phyloP scores from a whole-genome alignment of 2,797 vertebrate species.

The Alca torda region DNA sequence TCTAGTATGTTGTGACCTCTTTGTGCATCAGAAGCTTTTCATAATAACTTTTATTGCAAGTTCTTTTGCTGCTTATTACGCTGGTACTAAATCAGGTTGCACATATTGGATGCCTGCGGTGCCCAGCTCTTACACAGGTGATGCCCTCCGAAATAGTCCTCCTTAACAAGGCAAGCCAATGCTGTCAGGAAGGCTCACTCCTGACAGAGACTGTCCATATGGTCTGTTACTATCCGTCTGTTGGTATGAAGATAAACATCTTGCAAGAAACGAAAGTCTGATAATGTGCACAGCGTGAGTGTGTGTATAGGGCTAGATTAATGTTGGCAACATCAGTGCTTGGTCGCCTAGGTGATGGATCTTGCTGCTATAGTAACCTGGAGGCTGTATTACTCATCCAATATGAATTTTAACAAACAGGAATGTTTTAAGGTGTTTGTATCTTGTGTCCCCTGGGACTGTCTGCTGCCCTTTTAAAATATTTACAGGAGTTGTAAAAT shows the following conservation, averaged over 20 bases:
- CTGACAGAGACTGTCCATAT: background rate
- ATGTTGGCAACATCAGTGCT: background rate
- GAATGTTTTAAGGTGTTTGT: background rate
- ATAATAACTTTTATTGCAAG: background rate
- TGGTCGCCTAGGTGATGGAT: constrained; percentile 62
- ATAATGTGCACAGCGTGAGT: background rate
- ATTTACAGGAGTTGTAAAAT: background rate
- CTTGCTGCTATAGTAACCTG: constrained; percentile 53
- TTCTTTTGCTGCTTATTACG: background rate
- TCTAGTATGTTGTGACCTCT: background rate
- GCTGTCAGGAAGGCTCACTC: background rate
- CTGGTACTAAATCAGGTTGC: background rate
- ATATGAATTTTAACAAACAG: background rate
- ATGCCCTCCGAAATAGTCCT: background rate
- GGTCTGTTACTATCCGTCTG: background rate
- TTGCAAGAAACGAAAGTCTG: background rate
- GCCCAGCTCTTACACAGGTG: background rate
- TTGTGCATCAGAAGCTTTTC: background rate
- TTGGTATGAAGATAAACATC: background rate
- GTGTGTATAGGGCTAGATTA: background rate
- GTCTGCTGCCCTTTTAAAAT: background rate
- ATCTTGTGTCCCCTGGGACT: background rate
- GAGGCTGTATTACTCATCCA: constrained; percentile 1
- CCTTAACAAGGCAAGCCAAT: background rate
- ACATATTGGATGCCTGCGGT: background rate